Evolutionary conservation across 2,113 vertebrate genomes (phyloP).

Genomic region (Apaloderma vittatum): DNA sequence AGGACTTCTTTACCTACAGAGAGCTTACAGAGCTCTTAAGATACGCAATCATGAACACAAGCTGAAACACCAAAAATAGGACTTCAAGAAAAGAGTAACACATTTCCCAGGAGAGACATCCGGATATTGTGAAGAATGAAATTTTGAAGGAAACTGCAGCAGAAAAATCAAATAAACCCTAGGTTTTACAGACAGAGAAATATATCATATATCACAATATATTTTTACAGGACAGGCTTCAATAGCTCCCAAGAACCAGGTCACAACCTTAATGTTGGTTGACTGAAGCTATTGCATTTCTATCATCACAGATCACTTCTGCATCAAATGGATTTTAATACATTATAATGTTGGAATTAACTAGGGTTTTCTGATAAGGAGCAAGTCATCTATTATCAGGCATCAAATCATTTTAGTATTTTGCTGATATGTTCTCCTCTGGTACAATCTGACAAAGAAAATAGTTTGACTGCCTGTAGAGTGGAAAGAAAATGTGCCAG

Average conservation of each 20-base stretch:
- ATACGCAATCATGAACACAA: neutral
- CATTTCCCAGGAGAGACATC: slow-evolving; percentile 1
- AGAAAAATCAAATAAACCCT: slow-evolving; percentile 17
- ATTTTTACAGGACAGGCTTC: slow-evolving; percentile 24
- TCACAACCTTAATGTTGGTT: neutral
- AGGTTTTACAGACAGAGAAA: slow-evolving; percentile 4
- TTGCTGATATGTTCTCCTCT: neutral
- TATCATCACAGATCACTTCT: slow-evolving; percentile 14
- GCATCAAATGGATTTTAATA: neutral
- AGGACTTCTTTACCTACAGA: neutral
- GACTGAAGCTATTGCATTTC: neutral
- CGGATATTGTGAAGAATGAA: neutral
- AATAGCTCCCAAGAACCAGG: neutral
- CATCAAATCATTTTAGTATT: slow-evolving; percentile 28
- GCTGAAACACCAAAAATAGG: neutral
- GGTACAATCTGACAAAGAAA: slow-evolving; percentile 12
- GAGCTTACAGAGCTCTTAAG: neutral
- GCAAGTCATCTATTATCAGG: slow-evolving; percentile 23
- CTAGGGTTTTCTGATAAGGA: slow-evolving; percentile 1
- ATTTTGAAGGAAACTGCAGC: slow-evolving; percentile 28
- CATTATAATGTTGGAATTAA: slow-evolving; percentile 22
- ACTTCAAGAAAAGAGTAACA: neutral
- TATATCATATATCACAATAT: neutral
- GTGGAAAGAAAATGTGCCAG: slow-evolving; percentile 5
- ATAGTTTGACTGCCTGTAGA: neutral